Conservation (phyloP, 2,888 invertebrate species). For the Pyrrhosoma nymphula region DNA sequence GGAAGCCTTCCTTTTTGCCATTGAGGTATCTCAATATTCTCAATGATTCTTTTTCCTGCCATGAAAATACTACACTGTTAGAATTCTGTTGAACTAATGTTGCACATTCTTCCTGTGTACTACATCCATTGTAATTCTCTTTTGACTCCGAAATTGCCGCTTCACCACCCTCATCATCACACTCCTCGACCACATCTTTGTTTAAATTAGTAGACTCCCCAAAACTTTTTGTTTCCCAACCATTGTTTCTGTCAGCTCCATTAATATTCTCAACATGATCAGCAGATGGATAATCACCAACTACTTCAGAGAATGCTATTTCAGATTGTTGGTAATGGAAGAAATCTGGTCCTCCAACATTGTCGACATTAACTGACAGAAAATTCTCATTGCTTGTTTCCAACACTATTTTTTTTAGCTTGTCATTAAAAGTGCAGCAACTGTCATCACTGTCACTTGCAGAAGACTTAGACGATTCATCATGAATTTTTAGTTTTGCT, state of each 20-base stretch:
- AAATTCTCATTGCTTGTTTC: neutral
- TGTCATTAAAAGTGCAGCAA: neutral
- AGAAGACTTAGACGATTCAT: neutral
- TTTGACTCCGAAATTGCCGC: neutral
- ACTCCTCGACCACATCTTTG: neutral
- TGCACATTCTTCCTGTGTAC: neutral
- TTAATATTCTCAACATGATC: neutral
- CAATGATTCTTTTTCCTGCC: neutral
- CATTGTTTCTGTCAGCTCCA: neutral
- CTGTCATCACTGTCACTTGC: constrained; percentile 30
- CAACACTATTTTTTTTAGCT: neutral
- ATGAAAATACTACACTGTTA: neutral
- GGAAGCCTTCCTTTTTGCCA: neutral
- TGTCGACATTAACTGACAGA: neutral
- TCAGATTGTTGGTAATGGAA: neutral
- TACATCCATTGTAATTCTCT: neutral
- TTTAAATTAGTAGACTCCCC: neutral
- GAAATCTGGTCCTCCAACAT: neutral
- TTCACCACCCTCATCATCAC: neutral
- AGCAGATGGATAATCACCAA: neutral
- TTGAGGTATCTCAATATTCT: constrained; percentile 11
- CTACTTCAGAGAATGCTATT: neutral
- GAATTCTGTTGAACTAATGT: neutral
- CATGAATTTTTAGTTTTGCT: neutral
- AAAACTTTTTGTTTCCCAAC: neutral